Conservation (phyloP, 2,797 vertebrate species). For the Micropoecilia bifurca region DNA sequence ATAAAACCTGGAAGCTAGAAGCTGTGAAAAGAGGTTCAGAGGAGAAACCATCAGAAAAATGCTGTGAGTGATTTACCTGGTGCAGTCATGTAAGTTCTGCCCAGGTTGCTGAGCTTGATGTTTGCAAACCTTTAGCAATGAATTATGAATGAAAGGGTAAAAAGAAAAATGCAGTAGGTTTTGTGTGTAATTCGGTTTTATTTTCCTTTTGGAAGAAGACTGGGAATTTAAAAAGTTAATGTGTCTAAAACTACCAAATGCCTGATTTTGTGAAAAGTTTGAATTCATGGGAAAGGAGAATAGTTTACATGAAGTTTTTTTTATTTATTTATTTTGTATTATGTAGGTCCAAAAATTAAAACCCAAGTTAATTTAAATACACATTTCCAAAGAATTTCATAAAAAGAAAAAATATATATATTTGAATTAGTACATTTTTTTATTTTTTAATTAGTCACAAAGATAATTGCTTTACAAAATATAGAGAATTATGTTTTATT, state of each 20-base stretch:
- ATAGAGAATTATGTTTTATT: background rate
- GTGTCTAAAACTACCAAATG: no score
- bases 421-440: no score
- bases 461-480: background rate
- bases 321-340: background rate
- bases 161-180: background rate
- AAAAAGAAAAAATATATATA: background rate
- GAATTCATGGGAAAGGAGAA: no score
- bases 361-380: background rate
- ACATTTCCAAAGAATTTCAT: background rate
- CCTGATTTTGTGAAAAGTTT: no score
- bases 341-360: background rate
- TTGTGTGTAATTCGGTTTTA: no score
- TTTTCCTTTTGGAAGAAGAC: no score
- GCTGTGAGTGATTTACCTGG: conserved; percentile 45
- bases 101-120: conserved; percentile 60
- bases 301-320: no score
- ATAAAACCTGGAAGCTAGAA: background rate
- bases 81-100: conserved; percentile 51
- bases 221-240: no score
- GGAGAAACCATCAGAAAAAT: conserved; percentile 40
- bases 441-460: no score
- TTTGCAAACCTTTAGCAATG: conserved; percentile 62
- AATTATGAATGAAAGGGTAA: conserved; percentile 67
- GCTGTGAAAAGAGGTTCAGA: conserved; percentile 9